phyloP scores from a whole-genome alignment of 2,797 vertebrate species.

The Esox lucius region DNA sequence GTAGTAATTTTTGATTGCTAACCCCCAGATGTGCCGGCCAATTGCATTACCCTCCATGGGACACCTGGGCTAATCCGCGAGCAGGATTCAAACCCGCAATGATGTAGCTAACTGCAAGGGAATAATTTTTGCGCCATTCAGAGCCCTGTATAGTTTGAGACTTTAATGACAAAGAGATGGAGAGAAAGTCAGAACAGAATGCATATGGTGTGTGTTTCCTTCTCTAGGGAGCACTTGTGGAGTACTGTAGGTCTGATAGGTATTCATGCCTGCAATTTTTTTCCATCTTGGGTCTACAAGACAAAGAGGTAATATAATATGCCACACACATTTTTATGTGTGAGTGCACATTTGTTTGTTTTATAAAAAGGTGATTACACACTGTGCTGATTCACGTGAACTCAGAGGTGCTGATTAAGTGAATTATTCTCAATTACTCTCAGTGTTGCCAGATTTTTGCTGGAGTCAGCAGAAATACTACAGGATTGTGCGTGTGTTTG shows the following conservation, averaged over 20 bases:
- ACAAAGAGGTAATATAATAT: background rate
- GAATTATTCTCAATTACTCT: conserved; percentile 48
- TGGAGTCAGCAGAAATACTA: conserved; percentile 51
- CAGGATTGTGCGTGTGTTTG: conserved; percentile 16
- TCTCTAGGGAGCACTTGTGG: background rate
- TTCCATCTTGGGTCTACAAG: background rate
- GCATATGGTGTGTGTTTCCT: too few relatives aligned
- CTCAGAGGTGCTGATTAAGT: conserved; percentile 44
- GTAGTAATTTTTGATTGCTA: too few relatives aligned
- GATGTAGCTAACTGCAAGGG: too few relatives aligned
- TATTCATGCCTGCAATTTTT: background rate
- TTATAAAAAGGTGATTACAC: conserved; percentile 24
- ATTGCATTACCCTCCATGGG: too few relatives aligned
- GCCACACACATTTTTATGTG: background rate
- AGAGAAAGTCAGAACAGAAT: background rate
- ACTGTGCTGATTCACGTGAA: conserved; percentile 48
- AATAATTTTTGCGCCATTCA: too few relatives aligned
- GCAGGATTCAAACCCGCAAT: too few relatives aligned
- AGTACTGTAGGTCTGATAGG: background rate
- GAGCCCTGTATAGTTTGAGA: too few relatives aligned
- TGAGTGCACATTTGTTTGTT: background rate
- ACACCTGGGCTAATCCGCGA: too few relatives aligned
- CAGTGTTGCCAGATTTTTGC: conserved; percentile 37
- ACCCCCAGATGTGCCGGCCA: too few relatives aligned
- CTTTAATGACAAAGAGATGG: too few relatives aligned